These are phyloP conservation scores for Zophobas atratus DNA, from an alignment of 1,140 invertebrate species.

Conservation along the genomic window DNA sequence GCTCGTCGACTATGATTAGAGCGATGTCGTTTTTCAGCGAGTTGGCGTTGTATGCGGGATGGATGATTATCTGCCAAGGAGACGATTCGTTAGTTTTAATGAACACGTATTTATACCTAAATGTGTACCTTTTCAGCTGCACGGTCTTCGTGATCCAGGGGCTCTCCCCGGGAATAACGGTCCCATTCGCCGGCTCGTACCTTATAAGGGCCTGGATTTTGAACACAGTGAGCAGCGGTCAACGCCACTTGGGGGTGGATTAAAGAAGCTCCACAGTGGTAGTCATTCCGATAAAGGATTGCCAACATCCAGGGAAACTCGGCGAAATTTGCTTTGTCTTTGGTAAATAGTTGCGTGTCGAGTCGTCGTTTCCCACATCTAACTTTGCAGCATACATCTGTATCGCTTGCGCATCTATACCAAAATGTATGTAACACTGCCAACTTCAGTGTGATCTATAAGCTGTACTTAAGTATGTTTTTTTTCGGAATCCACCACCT, in stretches of 20 bases:
- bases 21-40: slow-evolving; percentile 80
- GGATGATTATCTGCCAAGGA: slow-evolving; percentile 54
- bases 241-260: slow-evolving; percentile 65
- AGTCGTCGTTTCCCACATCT: slow-evolving; percentile 59
- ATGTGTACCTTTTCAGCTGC: slow-evolving; percentile 43
- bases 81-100: background rate
- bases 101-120: background rate
- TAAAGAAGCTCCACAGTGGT: slow-evolving; percentile 64
- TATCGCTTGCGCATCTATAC: too few relatives aligned
- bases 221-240: slow-evolving; percentile 65
- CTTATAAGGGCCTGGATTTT: slow-evolving; percentile 58
- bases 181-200: slow-evolving; percentile 73
- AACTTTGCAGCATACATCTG: slow-evolving; percentile 63
- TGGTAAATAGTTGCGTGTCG: background rate
- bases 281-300: slow-evolving; percentile 55
- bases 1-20: slow-evolving; percentile 74
- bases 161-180: slow-evolving; percentile 69
- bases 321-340: slow-evolving; percentile 56
- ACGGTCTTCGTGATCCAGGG: slow-evolving; percentile 68
- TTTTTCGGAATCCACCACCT: too few relatives aligned
- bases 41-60: slow-evolving; percentile 63
- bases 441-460: too few relatives aligned
- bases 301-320: slow-evolving; percentile 66
- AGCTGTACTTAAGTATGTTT: too few relatives aligned
- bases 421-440: too few relatives aligned